These are phyloP conservation scores for Heterochromis multidens DNA, from an alignment of 2,113 vertebrate genomes.

Conservation along the genomic window DNA sequence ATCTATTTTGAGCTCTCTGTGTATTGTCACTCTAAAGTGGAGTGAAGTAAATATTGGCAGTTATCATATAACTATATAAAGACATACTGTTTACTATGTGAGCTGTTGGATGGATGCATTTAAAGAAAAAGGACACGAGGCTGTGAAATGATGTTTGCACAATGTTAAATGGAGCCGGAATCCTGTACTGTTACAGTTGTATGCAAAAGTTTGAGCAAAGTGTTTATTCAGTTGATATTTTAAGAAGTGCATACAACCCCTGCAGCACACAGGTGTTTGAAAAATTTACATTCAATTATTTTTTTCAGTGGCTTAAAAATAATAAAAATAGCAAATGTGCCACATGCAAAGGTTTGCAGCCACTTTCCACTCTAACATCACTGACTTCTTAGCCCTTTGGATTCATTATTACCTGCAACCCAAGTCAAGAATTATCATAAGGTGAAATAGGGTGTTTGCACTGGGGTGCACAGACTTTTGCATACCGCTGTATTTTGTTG, in stretches of 20 bases:
- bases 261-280: not conserved
- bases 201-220: not conserved
- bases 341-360: not conserved
- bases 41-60: conserved; percentile 50
- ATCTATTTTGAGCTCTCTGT: conserved; percentile 14
- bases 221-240: not conserved
- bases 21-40: conserved; percentile 41
- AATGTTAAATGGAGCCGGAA: conserved; percentile 22
- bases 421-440: not conserved
- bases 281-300: not conserved
- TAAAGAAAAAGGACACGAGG: conserved; percentile 19
- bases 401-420: not conserved
- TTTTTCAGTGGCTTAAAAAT: not conserved
- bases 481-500: not conserved
- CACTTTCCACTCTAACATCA: not conserved
- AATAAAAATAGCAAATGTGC: not conserved
- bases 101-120: conserved; percentile 36
- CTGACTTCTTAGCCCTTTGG: not conserved
- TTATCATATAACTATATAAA: conserved; percentile 74
- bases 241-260: not conserved
- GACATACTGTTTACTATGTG: conserved; percentile 58
- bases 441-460: not conserved
- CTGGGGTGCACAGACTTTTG: not conserved
- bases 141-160: conserved; percentile 55
- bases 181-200: conserved; percentile 11